Base-by-base conservation (phyloP, 2,113 vertebrate genomes). In the Hemichromis elongatus region DNA sequence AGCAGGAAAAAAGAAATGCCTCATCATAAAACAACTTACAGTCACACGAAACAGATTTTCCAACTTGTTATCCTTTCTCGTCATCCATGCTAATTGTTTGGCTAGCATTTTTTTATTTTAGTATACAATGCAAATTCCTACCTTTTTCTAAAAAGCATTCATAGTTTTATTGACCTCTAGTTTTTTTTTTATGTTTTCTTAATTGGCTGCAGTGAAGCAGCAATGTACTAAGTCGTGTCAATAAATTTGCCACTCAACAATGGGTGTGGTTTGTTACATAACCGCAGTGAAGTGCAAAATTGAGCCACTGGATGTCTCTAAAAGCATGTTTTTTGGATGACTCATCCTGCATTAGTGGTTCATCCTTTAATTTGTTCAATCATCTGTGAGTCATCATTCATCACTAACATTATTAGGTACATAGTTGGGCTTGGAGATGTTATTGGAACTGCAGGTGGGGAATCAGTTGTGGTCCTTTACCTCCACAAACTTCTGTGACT, bases 1-100 rank as follows among this genome's bases (percentile, higher is more conserved):
- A 18, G 55, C 54, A 47, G 79, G 10, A 73, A 89, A 73, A 79
- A 35, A 89, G 50, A 83, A 82, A 53, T 21, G 85, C 85, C 55
- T 83, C 83, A 89, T 87, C 77, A 50, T 37, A 80, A 83, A 85
- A 47, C 80, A 52, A 40, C 47, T 66, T 21, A 56, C 40, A 53
- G 79, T 66, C 33, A 55, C 21, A 19, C 40, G 6, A 81, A 63
- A 57, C 7, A 70, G 56, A 35, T 77, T 81, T 77, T 77, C 42
- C 57, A 45, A 82, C 8, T 80, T 54, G 2, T 30, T 54, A 28
- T 21, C 6, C 19, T 52, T 30, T 26, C 35, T 61, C 37, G 19
- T 19, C 61, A 37, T 4, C 21, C 21, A 13, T 14, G 4, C 9
- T 80, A 50, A 75, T 19, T 50, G 68, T 75, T 73, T 75, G 68